Percentiles rank a stretch among this genome's conserved stretches.
These are phyloP conservation scores for Linnaemya vulpina DNA, from an alignment of 2,888 invertebrate genomes.

Conservation along the genomic window DNA sequence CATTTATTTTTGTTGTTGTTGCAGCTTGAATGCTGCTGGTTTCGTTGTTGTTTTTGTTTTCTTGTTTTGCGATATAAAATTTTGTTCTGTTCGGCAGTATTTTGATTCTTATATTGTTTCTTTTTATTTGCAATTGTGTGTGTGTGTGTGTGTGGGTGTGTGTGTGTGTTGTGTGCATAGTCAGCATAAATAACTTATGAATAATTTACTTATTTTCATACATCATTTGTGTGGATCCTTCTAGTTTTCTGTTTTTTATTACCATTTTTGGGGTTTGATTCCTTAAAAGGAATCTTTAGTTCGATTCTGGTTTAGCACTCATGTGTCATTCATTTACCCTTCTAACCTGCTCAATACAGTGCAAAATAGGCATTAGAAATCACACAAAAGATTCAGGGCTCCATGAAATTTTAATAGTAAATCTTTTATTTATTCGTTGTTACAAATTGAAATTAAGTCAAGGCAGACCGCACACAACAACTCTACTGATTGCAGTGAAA, in stretches of 20 bases:
- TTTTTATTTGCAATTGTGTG: constrained; percentile 40
- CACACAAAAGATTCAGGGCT: constrained; percentile 19
- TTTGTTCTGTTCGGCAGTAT: neutral
- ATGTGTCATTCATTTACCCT: neutral
- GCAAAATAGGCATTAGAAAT: neutral
- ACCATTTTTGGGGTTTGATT: constrained; percentile 8
- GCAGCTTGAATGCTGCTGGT: constrained; percentile 1
- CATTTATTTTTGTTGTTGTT: constrained; percentile 25
- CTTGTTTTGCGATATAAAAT: neutral
- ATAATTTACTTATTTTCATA: constrained; percentile 51
- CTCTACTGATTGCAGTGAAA: too few species aligned
- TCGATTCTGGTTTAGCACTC: constrained; percentile 27
- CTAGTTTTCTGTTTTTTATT: neutral
- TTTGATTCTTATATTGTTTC: constrained; percentile 4
- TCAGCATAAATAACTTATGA: constrained; percentile 55
- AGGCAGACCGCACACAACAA: too few species aligned
- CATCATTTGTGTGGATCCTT: constrained; percentile 19
- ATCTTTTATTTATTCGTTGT: neutral
- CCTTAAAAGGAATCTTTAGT: constrained; percentile 37
- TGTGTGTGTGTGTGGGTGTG: too few species aligned
- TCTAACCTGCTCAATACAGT: constrained; percentile 1
- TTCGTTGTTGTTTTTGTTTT: neutral
- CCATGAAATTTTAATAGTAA: constrained; percentile 1
- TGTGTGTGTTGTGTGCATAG: constrained; percentile 53
- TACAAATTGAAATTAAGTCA: neutral